Conservation (phyloP, 2,113 vertebrate genomes). For the Ailuropoda melanoleuca region DNA sequence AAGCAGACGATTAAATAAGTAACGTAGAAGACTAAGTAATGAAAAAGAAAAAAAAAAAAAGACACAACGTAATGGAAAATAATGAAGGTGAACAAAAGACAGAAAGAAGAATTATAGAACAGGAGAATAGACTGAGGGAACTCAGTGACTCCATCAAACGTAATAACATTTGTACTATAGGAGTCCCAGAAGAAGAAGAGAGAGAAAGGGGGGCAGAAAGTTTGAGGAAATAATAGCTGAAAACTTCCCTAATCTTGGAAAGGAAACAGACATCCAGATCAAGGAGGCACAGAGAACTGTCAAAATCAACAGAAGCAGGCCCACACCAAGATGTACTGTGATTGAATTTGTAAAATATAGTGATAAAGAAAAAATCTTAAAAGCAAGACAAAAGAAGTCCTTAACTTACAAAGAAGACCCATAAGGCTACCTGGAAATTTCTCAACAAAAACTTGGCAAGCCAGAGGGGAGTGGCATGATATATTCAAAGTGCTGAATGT, state of each 20-base stretch:
- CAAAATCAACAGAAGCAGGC: background rate
- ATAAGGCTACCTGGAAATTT: background rate
- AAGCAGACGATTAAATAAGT: background rate
- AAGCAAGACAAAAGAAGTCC: background rate
- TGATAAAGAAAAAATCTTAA: background rate
- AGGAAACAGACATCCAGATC: background rate
- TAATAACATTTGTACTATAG: background rate
- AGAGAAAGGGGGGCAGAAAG: background rate
- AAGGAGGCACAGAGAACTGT: background rate
- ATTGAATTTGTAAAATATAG: background rate
- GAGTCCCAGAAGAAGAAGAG: background rate
- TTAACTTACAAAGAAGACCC: background rate
- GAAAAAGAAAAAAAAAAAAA: background rate
- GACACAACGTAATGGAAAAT: background rate
- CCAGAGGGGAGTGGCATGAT: background rate
- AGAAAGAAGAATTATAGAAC: background rate
- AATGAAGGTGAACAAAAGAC: background rate
- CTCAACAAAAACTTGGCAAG: background rate
- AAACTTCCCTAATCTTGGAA: background rate
- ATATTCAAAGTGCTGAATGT: background rate
- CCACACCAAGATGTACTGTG: background rate
- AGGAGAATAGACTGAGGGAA: background rate
- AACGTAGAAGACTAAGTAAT: background rate
- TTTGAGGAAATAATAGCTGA: background rate
- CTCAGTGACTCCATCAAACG: background rate